Percentiles rank a stretch among this genome's conserved stretches.
These are phyloP conservation scores for Sturnira hondurensis DNA, from an alignment of 2,113 vertebrate genomes.

Conservation along the genomic window DNA sequence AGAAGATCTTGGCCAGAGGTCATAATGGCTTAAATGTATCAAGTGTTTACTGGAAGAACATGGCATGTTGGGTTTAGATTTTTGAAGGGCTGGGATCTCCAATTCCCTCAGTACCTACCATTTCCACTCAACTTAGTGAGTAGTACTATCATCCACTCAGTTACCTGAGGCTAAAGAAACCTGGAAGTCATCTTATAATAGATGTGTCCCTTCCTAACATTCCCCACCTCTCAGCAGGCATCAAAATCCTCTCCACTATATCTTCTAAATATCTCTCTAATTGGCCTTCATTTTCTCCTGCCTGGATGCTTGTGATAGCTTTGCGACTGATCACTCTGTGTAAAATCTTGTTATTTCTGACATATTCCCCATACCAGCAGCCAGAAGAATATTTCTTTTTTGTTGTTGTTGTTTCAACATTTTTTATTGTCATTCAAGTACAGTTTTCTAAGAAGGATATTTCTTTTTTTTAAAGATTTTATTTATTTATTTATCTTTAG, in stretches of 20 bases:
- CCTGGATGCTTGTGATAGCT: neutral
- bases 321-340: neutral
- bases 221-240: neutral
- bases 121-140: neutral
- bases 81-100: neutral
- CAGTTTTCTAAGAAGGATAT: neutral
- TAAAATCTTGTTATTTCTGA: neutral
- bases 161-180: neutral
- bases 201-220: conserved; percentile 6
- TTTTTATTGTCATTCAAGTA: too few species aligned
- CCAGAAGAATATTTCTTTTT: conserved; percentile 18
- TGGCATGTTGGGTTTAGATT: neutral
- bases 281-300: neutral
- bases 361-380: neutral
- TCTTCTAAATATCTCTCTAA: neutral
- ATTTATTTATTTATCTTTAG: too few species aligned
- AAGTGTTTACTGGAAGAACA: neutral
- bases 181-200: neutral
- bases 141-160: neutral
- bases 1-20: neutral
- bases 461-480: too few species aligned
- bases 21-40: neutral
- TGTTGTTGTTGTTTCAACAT: too few species aligned
- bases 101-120: neutral
- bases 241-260: neutral